Percentiles rank a stretch among this genome's conserved stretches.
These are phyloP conservation scores for Emydocephalus ijimae DNA, from an alignment of 2,113 vertebrate genomes.

Conservation along the genomic window DNA sequence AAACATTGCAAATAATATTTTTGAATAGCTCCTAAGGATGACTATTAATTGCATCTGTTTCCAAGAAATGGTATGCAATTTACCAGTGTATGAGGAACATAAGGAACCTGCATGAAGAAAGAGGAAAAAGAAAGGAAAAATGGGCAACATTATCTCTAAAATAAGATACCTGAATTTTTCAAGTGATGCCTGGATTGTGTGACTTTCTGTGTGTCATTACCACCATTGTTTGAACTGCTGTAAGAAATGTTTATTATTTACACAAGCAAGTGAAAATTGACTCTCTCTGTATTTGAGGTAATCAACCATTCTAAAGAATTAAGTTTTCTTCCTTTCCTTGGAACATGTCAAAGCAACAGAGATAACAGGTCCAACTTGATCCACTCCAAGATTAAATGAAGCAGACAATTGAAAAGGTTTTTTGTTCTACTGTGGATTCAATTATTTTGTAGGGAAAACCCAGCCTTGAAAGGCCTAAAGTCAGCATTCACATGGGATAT, in stretches of 20 bases:
- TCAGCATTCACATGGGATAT: background rate
- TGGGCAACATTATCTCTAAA: slow-evolving; percentile 57
- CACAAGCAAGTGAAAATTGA: background rate
- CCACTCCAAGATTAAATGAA: background rate
- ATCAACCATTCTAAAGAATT: background rate
- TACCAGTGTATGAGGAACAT: slow-evolving; percentile 66
- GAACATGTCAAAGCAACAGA: background rate
- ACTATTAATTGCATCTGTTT: slow-evolving; percentile 72
- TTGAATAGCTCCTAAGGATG: slow-evolving; percentile 66
- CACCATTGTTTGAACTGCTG: slow-evolving; percentile 38
- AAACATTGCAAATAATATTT: slow-evolving; percentile 70
- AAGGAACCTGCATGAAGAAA: slow-evolving; percentile 54
- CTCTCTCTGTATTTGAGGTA: background rate
- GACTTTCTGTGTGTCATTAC: slow-evolving; percentile 39
- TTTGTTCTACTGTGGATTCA: background rate
- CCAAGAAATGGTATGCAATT: slow-evolving; percentile 65
- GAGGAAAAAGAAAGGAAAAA: slow-evolving; percentile 16
- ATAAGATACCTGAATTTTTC: slow-evolving; percentile 48
- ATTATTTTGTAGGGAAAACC: background rate
- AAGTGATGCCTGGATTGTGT: slow-evolving; percentile 46
- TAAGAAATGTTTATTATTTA: slow-evolving; percentile 34
- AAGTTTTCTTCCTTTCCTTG: background rate
- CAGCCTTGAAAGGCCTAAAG: background rate
- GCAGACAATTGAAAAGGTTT: background rate
- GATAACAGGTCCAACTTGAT: background rate